Percentiles rank a stretch among this genome's conserved stretches.
These are phyloP conservation scores for Carterocephalus palaemon DNA, from an alignment of 2,888 invertebrate species.

Conservation along the genomic window DNA sequence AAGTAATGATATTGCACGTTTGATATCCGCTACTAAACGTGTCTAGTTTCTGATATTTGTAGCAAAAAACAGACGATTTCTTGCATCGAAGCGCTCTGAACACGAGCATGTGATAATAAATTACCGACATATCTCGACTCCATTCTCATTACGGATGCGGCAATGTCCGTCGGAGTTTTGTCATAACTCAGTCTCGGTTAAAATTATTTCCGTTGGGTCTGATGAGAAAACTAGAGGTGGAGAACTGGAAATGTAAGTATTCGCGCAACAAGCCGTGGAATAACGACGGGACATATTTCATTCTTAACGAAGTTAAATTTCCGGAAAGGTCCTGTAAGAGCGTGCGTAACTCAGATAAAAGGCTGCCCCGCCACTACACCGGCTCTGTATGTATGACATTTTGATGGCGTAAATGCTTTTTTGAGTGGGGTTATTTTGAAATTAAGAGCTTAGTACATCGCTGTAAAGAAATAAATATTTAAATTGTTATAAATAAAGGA, in stretches of 20 bases:
- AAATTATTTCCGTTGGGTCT: conserved; percentile 77
- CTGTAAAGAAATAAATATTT: no score
- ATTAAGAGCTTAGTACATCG: no score
- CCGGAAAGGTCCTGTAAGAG: conserved; percentile 70
- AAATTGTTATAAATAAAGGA: no score
- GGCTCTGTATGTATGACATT: conserved; percentile 42
- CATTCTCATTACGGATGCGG: conserved; percentile 78
- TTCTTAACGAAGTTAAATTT: conserved; percentile 79
- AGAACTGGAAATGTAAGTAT: conserved; percentile 73
- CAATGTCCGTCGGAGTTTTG: conserved; percentile 77
- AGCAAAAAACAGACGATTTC: conserved; percentile 56
- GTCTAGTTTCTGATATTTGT: conserved; percentile 35
- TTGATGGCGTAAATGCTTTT: conserved; percentile 17
- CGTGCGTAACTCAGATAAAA: conserved; percentile 76
- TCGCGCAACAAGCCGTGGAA: conserved; percentile 75
- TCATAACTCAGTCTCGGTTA: conserved; percentile 78
- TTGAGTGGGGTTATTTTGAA: conserved; percentile 5
- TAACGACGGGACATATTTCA: conserved; percentile 77
- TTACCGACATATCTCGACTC: conserved; percentile 73
- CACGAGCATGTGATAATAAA: conserved; percentile 70
- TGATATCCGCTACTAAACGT: conserved; percentile 28
- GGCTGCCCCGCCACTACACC: conserved; percentile 59
- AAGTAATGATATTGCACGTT: conserved; percentile 24
- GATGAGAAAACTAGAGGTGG: conserved; percentile 78
- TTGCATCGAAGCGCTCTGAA: conserved; percentile 43